Evolutionary conservation across 2,113 vertebrate genomes (phyloP).

Genomic region (Cyanistes caeruleus): DNA sequence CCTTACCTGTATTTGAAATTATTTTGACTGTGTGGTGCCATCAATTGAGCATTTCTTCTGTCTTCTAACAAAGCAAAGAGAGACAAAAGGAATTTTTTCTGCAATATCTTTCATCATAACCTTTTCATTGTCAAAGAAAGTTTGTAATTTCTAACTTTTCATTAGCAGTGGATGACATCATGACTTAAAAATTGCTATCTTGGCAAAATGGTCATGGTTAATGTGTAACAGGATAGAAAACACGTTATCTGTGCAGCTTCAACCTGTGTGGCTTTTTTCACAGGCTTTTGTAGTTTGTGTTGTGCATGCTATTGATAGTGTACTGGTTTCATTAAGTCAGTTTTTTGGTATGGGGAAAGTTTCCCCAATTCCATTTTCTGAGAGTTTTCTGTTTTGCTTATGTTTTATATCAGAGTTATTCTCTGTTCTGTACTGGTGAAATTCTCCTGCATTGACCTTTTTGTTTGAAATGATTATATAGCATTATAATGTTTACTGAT

Average conservation of each 20-base stretch:
- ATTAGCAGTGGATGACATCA: background rate
- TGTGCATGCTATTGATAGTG: rapidly evolving
- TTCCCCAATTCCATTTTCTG: background rate
- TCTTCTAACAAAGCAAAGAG: background rate
- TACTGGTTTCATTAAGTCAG: background rate
- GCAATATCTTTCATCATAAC: background rate
- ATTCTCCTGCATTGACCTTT: background rate
- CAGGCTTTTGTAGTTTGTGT: background rate
- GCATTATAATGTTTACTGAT: background rate
- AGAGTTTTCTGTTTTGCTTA: background rate
- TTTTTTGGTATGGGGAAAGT: background rate
- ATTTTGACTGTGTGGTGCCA: background rate
- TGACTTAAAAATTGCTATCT: background rate
- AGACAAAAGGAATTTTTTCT: background rate
- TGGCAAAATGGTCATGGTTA: background rate
- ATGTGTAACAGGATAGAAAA: background rate
- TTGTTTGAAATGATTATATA: background rate
- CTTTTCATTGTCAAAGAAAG: background rate
- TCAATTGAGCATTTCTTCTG: background rate
- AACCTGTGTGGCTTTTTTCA: background rate
- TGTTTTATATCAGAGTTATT: background rate
- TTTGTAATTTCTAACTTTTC: background rate
- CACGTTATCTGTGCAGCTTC: background rate
- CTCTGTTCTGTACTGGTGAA: background rate
- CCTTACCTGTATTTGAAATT: background rate